Evolutionary conservation across 2,888 invertebrate genomes (phyloP), one percentile per base, ranked within the genome.

Genomic region (Drosophila aldrichi): DNA sequence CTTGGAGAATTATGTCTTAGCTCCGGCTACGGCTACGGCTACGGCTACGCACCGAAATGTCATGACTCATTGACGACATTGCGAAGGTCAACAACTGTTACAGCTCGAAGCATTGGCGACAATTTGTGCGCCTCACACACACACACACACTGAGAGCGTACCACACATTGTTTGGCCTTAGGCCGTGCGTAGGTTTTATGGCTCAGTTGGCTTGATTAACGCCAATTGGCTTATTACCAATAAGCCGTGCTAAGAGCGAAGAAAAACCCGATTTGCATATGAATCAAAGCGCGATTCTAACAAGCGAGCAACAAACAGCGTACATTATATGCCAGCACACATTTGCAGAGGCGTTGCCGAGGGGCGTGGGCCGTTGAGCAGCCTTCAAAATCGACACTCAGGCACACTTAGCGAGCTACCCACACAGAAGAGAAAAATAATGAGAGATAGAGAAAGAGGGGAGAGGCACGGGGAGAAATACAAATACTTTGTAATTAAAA

Each of bases 161-260:
- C 77, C 81, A 80, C 73, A 73, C 77, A 81, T 62, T 85, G 73
- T 82, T 89, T 77, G 86, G 84, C 86, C 90, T 85, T 82, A 77
- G 68, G 72, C 74, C 54, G 57, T 85, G 84, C 88, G 84, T 85
- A 90, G 84, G 84, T 66, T 72, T 79, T 49, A 70, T 74, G 68
- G 59, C 77, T 69, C 59, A 54, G 71, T 72, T 81, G 61, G 66
- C 82, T 88, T 89, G 88, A 89, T 84, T 89, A 82, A 89, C 86
- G 82, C 82, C 84, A 84, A 84, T 89, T 85, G 88, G 84, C 83
- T 77, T 79, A 89, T 88, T 89, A 88, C 88, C 88, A 76, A 85
- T 85, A 82, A 88, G 78, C 79, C 34, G 36, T 38, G 62, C 57
- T 38, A 18, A 67, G 67, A 48, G 34, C 36, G 34, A 48, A 67